phyloP scores from a whole-genome alignment of 1,140 invertebrate species.

The Tyrophagus putrescentiae region DNA sequence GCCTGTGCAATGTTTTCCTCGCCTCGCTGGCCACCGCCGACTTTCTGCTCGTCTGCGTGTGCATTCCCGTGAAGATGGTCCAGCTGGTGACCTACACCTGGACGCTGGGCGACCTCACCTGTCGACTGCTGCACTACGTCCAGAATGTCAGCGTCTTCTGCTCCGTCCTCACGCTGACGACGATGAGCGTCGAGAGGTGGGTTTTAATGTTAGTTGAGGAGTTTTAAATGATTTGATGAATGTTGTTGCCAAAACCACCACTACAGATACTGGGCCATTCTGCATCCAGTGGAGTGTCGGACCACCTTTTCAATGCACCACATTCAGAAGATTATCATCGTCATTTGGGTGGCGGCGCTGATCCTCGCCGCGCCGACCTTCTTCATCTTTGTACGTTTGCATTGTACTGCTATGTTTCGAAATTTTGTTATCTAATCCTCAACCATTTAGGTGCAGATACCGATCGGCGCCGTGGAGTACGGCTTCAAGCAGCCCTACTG shows the following conservation, averaged over 20 bases:
- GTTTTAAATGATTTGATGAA: background rate
- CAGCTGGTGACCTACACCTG: conserved; percentile 58
- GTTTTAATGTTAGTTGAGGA: conserved; percentile 21
- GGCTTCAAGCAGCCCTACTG: no score
- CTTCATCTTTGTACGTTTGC: conserved; percentile 40
- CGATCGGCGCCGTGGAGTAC: conserved; percentile 5
- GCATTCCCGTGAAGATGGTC: conserved; percentile 57
- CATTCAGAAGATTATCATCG: conserved; percentile 45
- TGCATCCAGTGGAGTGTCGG: conserved; percentile 56
- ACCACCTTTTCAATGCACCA: conserved; percentile 54
- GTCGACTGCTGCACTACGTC: conserved; percentile 57
- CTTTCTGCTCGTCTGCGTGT: conserved; percentile 51
- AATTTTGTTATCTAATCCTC: background rate
- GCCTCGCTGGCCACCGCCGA: conserved; percentile 53
- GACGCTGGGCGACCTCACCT: conserved; percentile 52
- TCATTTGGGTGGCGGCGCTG: conserved; percentile 48
- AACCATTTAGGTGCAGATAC: background rate
- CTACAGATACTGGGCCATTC: conserved; percentile 57
- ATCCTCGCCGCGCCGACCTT: conserved; percentile 44
- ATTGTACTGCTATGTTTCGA: background rate
- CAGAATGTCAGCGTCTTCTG: conserved; percentile 58
- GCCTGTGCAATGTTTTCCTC: conserved; percentile 54
- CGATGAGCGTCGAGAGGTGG: conserved; percentile 62
- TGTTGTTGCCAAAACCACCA: conserved; percentile 19
- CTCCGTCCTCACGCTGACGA: conserved; percentile 56